Percentiles rank a stretch among this genome's conserved stretches.
Evolutionary conservation across 2,797 vertebrate genomes (phyloP).

Genomic region (Bryconaethiops microstoma): DNA sequence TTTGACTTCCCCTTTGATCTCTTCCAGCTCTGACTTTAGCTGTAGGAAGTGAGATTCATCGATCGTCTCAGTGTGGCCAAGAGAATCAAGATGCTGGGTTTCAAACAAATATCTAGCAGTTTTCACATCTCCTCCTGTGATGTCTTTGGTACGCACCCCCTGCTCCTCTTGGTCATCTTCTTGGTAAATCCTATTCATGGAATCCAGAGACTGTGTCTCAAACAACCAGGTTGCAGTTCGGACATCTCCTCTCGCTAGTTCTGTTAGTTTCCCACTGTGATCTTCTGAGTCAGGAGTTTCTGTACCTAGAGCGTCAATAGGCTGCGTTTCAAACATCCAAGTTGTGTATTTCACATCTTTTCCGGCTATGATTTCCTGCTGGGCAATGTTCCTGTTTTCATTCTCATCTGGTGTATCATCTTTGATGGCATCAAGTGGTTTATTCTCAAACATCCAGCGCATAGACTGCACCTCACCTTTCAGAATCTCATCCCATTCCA

Average conservation of each 20-base stretch:
- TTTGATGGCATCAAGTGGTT: conserved; percentile 84
- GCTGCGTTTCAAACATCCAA: conserved; percentile 91
- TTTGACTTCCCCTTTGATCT: conserved; percentile 86
- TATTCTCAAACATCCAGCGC: conserved; percentile 89
- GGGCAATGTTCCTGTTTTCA: conserved; percentile 73
- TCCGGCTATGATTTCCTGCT: conserved; percentile 86
- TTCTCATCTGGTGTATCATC: conserved; percentile 77
- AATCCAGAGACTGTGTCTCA: conserved; percentile 85
- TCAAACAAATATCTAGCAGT: conserved; percentile 87
- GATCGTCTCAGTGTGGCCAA: conserved; percentile 81
- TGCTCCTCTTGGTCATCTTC: conserved; percentile 74
- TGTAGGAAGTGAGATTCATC: conserved; percentile 84
- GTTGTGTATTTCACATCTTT: conserved; percentile 85
- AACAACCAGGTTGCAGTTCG: conserved; percentile 83
- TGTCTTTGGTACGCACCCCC: conserved; percentile 65
- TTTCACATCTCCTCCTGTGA: conserved; percentile 85
- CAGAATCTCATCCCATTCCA: conserved; percentile 87
- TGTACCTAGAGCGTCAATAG: conserved; percentile 75
- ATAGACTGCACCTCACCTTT: conserved; percentile 88
- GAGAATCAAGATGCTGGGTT: conserved; percentile 84
- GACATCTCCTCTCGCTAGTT: conserved; percentile 82
- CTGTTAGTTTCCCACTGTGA: conserved; percentile 70
- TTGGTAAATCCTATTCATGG: conserved; percentile 82
- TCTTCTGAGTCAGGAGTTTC: conserved; percentile 63
- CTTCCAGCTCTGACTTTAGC: conserved; percentile 86